Evolutionary conservation across 2,113 vertebrate species (phyloP).

Genomic region (Cynoglossus semilaevis): DNA sequence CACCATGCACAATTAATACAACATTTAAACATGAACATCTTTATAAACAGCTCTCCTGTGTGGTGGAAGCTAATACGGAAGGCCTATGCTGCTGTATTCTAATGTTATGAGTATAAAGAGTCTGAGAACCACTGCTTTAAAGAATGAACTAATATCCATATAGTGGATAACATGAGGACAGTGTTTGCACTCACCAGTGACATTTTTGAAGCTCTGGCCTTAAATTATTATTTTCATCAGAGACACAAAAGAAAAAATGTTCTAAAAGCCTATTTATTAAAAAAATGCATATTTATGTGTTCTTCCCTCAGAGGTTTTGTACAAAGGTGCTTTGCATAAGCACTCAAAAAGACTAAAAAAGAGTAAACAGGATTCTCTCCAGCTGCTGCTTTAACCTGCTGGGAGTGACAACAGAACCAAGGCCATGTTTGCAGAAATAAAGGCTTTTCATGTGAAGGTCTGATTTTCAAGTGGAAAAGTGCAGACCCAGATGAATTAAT

Average conservation of each 20-base stretch:
- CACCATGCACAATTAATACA: too few relatives aligned
- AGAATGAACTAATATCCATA: slow-evolving; percentile 18
- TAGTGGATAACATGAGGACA: slow-evolving; percentile 5
- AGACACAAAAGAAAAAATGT: slow-evolving; percentile 1
- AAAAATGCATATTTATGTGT: slow-evolving; percentile 26
- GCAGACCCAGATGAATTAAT: slow-evolving; percentile 32
- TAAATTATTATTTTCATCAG: not conserved
- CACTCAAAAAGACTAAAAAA: not conserved
- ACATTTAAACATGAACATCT: too few relatives aligned
- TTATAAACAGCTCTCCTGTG: too few relatives aligned
- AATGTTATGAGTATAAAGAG: too few relatives aligned
- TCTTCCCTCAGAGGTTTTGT: slow-evolving; percentile 19
- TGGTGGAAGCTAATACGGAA: too few relatives aligned
- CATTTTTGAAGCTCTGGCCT: too few relatives aligned
- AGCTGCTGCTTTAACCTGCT: slow-evolving; percentile 51
- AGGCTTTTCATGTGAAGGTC: slow-evolving; percentile 20
- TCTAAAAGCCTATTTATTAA: slow-evolving; percentile 22
- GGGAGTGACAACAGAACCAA: slow-evolving; percentile 33
- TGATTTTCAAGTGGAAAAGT: slow-evolving; percentile 11
- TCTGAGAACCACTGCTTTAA: too few relatives aligned
- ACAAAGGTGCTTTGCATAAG: slow-evolving; percentile 52
- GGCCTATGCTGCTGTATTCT: too few relatives aligned
- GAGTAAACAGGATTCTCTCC: slow-evolving; percentile 38
- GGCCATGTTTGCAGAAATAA: slow-evolving; percentile 24
- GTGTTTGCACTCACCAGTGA: slow-evolving; percentile 11